Evolutionary conservation across 2,888 invertebrate species (phyloP).

Genomic region (Deilephila elpenor): DNA sequence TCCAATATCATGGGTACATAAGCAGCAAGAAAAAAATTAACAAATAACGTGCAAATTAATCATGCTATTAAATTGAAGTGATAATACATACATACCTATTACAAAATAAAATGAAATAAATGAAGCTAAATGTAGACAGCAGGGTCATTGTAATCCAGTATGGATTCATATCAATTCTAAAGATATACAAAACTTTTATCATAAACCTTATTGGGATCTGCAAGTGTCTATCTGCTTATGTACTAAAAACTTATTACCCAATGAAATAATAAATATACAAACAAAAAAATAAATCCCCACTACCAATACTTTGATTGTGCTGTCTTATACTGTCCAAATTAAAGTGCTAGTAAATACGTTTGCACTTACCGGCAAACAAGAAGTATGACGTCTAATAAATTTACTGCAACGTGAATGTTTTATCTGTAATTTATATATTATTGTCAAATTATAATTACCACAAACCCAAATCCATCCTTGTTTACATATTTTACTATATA

Average conservation of each 20-base stretch:
- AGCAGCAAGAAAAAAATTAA: conserved; percentile 1
- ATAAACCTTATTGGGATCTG: background rate
- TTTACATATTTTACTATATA: conserved; percentile 9
- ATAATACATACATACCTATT: conserved; percentile 4
- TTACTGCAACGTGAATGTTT: conserved; percentile 77
- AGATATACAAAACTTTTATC: background rate
- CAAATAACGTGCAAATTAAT: background rate
- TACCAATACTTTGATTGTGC: conserved; percentile 39
- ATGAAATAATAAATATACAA: conserved; percentile 1
- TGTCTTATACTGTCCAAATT: conserved; percentile 30
- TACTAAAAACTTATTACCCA: background rate
- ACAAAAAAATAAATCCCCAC: conserved; percentile 26
- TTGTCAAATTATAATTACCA: conserved; percentile 31
- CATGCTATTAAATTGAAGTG: conserved; percentile 12
- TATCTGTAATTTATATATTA: conserved; percentile 71
- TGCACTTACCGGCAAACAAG: conserved; percentile 78
- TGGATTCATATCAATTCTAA: background rate
- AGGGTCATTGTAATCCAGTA: conserved; percentile 23
- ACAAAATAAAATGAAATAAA: background rate
- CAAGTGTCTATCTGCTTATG: conserved; percentile 1
- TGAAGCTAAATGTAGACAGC: conserved; percentile 4
- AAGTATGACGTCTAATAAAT: conserved; percentile 70
- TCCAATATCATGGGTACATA: conserved; percentile 8
- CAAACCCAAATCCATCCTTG: conserved; percentile 28
- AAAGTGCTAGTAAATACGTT: conserved; percentile 50